A percentile compares a stretch with the other conserved stretches of the same genome.
Evolutionary conservation across 1,140 invertebrate species (phyloP).

Genomic region (Anagrus nilaparvatae): DNA sequence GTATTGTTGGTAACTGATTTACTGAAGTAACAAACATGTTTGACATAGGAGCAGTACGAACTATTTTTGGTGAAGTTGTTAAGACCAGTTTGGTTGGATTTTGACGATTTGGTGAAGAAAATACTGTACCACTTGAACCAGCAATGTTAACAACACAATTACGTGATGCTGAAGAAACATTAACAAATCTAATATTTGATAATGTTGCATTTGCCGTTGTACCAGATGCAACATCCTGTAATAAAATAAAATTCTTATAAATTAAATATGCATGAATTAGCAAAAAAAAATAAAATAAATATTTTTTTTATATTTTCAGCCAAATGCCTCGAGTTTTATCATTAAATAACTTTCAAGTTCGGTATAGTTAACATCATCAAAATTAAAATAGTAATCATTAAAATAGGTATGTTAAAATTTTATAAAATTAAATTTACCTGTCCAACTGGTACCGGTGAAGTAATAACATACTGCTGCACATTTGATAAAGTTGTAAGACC

Average conservation of each 20-base stretch:
- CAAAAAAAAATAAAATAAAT: slow-evolving; percentile 1
- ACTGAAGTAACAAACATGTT: slow-evolving; percentile 34
- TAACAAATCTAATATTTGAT: too few relatives aligned
- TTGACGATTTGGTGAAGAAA: slow-evolving; percentile 29
- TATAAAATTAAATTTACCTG: slow-evolving; percentile 26
- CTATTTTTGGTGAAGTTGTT: slow-evolving; percentile 36
- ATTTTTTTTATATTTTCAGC: slow-evolving; percentile 16
- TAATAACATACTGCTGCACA: slow-evolving; percentile 43
- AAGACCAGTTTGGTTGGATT: slow-evolving; percentile 36
- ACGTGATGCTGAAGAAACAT: slow-evolving; percentile 23
- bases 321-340: slow-evolving; percentile 29
- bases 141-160: slow-evolving; percentile 31
- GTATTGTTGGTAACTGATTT: slow-evolving; percentile 2
- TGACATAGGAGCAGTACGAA: slow-evolving; percentile 31
- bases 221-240: slow-evolving; percentile 34
- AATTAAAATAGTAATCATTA: slow-evolving; percentile 3
- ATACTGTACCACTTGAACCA: slow-evolving; percentile 25
- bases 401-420: background rate
- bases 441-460: slow-evolving; percentile 40
- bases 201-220: slow-evolving; percentile 29
- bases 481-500: slow-evolving; percentile 35
- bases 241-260: slow-evolving; percentile 5
- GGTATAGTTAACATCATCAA: slow-evolving; percentile 24
- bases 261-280: too few relatives aligned
- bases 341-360: slow-evolving; percentile 23